Evolutionary conservation across 1,140 invertebrate genomes (phyloP), one percentile per base, ranked within the genome.

Genomic region (Zaprionus tsacasi): DNA sequence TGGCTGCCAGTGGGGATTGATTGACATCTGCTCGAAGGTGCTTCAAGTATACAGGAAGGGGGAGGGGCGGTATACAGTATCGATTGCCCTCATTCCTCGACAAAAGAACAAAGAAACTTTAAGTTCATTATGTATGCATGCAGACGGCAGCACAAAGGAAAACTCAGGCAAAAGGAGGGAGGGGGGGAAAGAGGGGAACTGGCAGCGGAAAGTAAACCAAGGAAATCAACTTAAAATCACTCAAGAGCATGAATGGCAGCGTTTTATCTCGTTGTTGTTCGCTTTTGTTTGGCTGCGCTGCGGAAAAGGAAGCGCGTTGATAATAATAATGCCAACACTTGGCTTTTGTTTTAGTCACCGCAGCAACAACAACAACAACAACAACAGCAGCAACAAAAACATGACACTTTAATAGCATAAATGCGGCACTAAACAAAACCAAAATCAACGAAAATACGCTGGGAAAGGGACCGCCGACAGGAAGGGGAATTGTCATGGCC

Each of bases 351-450:
- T 88, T 56, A 83, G 80, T 61, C 55, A 63, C 79, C 75, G 56
- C 77, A 71, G 63, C 71, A 81, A 61, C 58, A 21, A 48, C 64
- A 81, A 70, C 67, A 70, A 43, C 48, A 67, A 48, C 27, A 33
- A 55, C 38, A 67, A 48, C 58, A 78, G 43, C 45, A 60, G 43
- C 70, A 72, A 40, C 74, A 81, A 75, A 76, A 81, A 81, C 76
- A 89, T 81, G 85, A 85, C 86, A 86, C 81, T 89, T 89, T 89
- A 89, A 89, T 89, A 81, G 86, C 81, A 77, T 82, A 85, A 85
- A 85, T 81, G 85, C 85, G 85, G 85, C 82, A 89, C 86, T 89
- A 85, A 89, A 90, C 85, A 89, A 89, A 85, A 89, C 88, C 81
- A 76, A 88, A 88, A 89, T 85, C 78, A 81, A 78, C 75, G 78